Evolutionary conservation across 2,797 vertebrate species (phyloP), one percentile per base, ranked within the genome.

Genomic region (Melanotaenia boesemani): DNA sequence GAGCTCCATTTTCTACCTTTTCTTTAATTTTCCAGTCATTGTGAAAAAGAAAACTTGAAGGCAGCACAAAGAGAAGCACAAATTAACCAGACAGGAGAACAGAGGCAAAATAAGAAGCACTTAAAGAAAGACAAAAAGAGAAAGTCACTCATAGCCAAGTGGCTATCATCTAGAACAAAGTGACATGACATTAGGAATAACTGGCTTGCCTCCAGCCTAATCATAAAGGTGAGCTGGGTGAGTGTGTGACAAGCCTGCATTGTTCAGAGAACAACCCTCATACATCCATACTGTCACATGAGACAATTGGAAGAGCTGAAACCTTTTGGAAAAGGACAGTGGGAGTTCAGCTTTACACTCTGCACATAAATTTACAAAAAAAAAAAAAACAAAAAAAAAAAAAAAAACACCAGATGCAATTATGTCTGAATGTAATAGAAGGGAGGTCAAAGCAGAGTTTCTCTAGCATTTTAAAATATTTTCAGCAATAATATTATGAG

Each of bases 91-190:
- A 79, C 59, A 65, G 67, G 11, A 74, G 72, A 76, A 87, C 59
- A 84, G 87, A 87, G 70, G 39, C 28, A 72, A 82, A 86, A 68
- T 66, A 79, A 75, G 72, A 79, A 80, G 37, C 57, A 28, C 67
- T 28, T 37, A 41, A 56, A 66, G 72, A 56, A 61, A 59, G 70
- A 85, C 77, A 90, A 82, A 87, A 66, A 72, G 9, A 16, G 66
- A 70, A 67, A 77, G 72, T 76, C 67, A 72, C 55, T 66, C 70
- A 62, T 50, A 68, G 82, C 77, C 79, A 84, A 77, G 66, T 66
- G 66, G 63, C 74, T 66, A 76, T 82, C 60, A 81, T 70, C 60
- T 68, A 68, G 71, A 89, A 88, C 78, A 88, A 85, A 91, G 82
- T 79, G 76, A 83, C 56, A 58, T 59, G 70, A 60, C 81, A 77